Evolutionary conservation across 2,888 invertebrate genomes (phyloP).

Genomic region (Phoenoteleia sp.): DNA sequence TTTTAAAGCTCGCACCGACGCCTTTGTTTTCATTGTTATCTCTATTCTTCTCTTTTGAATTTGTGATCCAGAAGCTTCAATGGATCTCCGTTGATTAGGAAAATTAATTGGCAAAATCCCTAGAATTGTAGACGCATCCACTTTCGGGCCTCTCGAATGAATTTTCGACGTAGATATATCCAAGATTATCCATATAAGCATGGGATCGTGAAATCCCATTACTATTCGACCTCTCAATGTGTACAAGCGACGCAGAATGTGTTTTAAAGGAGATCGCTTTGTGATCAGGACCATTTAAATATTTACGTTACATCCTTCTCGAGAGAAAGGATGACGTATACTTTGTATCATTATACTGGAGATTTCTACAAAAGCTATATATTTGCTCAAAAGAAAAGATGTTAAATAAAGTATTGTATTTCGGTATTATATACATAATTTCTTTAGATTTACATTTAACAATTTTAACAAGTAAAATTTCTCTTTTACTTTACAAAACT

Average conservation of each 20-base stretch:
- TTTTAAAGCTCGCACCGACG: conserved; percentile 1
- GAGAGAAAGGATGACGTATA: too few species aligned
- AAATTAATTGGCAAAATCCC: conserved; percentile 61
- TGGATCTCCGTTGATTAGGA: conserved; percentile 54
- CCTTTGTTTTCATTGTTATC: conserved; percentile 25
- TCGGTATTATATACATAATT: too few species aligned
- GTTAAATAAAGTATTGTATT: too few species aligned
- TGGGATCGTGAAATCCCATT: conserved; percentile 75
- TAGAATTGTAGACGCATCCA: conserved; percentile 42
- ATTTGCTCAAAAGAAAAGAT: too few species aligned
- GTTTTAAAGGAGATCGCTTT: conserved; percentile 75
- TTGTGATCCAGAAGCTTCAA: conserved; percentile 9
- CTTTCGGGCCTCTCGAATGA: conserved; percentile 59
- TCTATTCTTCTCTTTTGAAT: conserved; percentile 31
- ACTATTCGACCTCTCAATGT: conserved; percentile 66
- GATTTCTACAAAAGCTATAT: too few species aligned
- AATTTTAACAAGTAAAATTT: too few species aligned
- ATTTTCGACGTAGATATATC: conserved; percentile 71
- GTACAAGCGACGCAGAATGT: conserved; percentile 59
- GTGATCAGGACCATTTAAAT: conserved; percentile 76
- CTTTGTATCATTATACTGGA: too few species aligned
- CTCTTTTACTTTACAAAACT: too few species aligned
- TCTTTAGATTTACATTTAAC: too few species aligned
- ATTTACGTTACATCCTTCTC: conserved; percentile 73
- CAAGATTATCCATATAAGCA: conserved; percentile 57